A percentile compares a stretch with the other conserved stretches of the same genome.
Conservation (phyloP, 2,888 invertebrate genomes). For the Synergus gifuensis region DNA sequence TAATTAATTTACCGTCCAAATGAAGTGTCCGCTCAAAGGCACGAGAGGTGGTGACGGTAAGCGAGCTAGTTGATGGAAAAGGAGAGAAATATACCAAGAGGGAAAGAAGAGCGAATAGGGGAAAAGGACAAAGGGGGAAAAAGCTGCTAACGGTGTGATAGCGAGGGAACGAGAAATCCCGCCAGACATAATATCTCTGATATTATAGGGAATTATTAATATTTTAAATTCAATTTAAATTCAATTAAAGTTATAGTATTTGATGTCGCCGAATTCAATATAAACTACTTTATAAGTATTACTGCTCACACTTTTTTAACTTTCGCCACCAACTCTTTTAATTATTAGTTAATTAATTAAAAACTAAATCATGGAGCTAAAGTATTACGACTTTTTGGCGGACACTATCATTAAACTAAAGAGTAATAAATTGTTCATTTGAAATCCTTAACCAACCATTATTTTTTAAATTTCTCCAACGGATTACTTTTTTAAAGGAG, state of each 20-base stretch:
- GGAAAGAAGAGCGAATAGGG: too few species aligned
- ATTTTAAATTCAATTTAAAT: slow-evolving; percentile 13
- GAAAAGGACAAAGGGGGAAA: neutral
- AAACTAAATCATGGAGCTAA: too few species aligned
- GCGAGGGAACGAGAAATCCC: slow-evolving; percentile 5
- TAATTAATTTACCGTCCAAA: slow-evolving; percentile 35
- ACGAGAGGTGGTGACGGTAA: slow-evolving; percentile 1
- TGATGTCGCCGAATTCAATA: neutral
- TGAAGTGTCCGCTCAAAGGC: slow-evolving; percentile 29
- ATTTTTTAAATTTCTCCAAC: too few species aligned
- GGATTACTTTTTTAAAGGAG: neutral
- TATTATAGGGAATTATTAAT: slow-evolving; percentile 8
- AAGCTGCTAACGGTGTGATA: slow-evolving; percentile 28
- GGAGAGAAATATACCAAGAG: neutral
- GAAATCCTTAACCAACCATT: too few species aligned
- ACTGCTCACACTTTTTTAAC: neutral
- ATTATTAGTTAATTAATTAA: neutral
- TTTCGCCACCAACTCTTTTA: neutral
- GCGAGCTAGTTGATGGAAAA: neutral
- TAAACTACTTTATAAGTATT: neutral
- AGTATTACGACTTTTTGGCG: too few species aligned
- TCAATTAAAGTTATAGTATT: slow-evolving; percentile 10
- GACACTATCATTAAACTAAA: too few species aligned
- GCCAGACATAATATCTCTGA: neutral
- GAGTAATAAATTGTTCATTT: too few species aligned